Base-by-base conservation (phyloP, 2,797 vertebrate genomes). In the Melanotaenia trifasciata region DNA sequence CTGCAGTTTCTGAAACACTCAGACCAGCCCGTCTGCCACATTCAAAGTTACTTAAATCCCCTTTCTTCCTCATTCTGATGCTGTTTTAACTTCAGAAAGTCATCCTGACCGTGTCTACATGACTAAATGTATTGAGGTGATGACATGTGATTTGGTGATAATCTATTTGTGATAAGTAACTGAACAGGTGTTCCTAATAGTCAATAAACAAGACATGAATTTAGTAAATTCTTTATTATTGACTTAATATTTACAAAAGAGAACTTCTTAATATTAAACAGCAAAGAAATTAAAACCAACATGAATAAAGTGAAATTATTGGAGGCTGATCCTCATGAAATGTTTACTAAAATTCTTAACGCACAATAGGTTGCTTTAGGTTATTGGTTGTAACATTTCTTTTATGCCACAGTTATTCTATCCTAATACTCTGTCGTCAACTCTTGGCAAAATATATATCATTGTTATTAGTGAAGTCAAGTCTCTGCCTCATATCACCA, bases 231-330 rank as follows among this genome's bases (percentile, higher is more conserved):
- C 72, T 62, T 7, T 13, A 30, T 65, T 28, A 45, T 11, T 50
- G 24, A 50, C 18, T 64, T 43, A n/a, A 70, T 33, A 74, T 81
- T 75, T 57, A 70, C 47, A 83, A 64, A 77, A 70, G 33, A 58
- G 6, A 3, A 74, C 13, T 58, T 74, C 20, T 77, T 45, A 13
- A 80, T 50, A 65, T 67, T 20, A 76, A 84, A 78, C 40, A 60
- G 47, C 18, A 65, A 33, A 68, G 5, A 40, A 73, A 87, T 76
- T 67, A 84, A 79, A 83, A 73, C 22, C 14, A 16, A 33, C 16
- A 35, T 6, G 26, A 6, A 56, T 26, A 54, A 6, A 4, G 43
- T 7, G 5, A 45, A 6, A 16, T 24, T 5, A 14, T 16, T 28
- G 5, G 14, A 16, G 53, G 14, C 24, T 56, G 14, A 6, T 18